Evolutionary conservation across 1,140 invertebrate genomes (phyloP).

Genomic region (Calliphora vicina): DNA sequence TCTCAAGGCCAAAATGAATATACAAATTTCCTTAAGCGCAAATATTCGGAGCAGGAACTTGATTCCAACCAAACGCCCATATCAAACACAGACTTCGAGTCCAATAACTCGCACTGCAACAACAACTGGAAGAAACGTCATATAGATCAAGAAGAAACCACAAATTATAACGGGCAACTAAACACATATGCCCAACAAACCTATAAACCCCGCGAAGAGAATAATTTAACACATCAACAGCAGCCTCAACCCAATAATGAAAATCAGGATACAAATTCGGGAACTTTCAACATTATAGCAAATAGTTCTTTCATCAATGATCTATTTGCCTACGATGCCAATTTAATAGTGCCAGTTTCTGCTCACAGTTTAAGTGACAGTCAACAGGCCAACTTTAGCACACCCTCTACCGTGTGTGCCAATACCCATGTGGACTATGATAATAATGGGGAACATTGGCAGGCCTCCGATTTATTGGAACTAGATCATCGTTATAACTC

Average conservation of each 20-base stretch:
- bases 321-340: conserved; percentile 56
- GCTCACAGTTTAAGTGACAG: not conserved
- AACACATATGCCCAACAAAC: not conserved
- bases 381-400: conserved; percentile 38
- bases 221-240: not conserved
- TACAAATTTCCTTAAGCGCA: conserved; percentile 39
- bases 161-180: not conserved
- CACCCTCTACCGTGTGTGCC: conserved; percentile 34
- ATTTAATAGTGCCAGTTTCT: conserved; percentile 50
- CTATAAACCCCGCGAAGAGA: not conserved
- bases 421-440: conserved; percentile 34
- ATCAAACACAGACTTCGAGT: not conserved
- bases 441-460: conserved; percentile 49
- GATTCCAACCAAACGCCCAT: not conserved
- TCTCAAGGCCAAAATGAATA: conserved; percentile 22
- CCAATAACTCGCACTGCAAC: not conserved
- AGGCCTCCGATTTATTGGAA: conserved; percentile 54
- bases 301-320: conserved; percentile 53
- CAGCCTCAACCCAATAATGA: not conserved
- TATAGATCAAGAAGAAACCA: not conserved
- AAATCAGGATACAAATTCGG: not conserved
- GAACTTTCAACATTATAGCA: conserved; percentile 36
- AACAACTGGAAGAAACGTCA: conserved; percentile 7
- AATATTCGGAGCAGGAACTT: conserved; percentile 3
- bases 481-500: conserved; percentile 61